Base-by-base conservation (phyloP, 1,140 invertebrate genomes). In the Yoshiicerus persimilis region DNA sequence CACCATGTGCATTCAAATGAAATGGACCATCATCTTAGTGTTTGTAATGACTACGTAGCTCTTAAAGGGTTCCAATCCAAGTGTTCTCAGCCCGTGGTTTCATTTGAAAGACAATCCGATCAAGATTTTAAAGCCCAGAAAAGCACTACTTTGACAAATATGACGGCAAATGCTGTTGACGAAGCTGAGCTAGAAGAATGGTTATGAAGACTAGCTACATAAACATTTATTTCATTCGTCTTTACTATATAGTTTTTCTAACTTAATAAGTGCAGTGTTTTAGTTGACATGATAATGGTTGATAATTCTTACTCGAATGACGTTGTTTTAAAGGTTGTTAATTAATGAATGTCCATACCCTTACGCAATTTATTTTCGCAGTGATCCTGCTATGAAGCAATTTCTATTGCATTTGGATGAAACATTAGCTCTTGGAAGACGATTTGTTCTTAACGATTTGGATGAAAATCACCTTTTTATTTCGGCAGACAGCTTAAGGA, bases 351-450 rank as follows among this genome's bases (percentile, higher is more conserved):
- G 5, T 86, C 13, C 23, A 66, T 64, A 10, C n/a, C n/a, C n/a
- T n/a, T n/a, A n/a, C n/a, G n/a, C n/a, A n/a, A n/a, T n/a, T n/a
- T 32, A 11, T 27, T 38, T 75, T 84, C 62, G 32, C 93, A 98
- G 98, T 95, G 99, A 99, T 93, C 96, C 97, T 91, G 98, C 98
- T 91, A 99, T 99, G 98, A 99, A 99, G 96, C 98, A 99, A 93
- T 99, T 99, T 93, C 93, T 99, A 4, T 93, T 99, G 0, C 97
- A 99, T 94, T 93, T 99, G 91, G 98, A 99, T 92, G 98, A 99
- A 92, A 98, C 96, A 9, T 93, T 96, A 84, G 96, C 96, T 34
- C 93, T 99, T 16, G 98, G 98, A 91, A 95, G 95, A 91, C 98
- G 98, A 93, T 99, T 99, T 93, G 98, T 99, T 87, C 95, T 98